Percentiles rank a stretch among this genome's conserved stretches.
Evolutionary conservation across 2,888 invertebrate genomes (phyloP).

Genomic region (Chesias legatella): DNA sequence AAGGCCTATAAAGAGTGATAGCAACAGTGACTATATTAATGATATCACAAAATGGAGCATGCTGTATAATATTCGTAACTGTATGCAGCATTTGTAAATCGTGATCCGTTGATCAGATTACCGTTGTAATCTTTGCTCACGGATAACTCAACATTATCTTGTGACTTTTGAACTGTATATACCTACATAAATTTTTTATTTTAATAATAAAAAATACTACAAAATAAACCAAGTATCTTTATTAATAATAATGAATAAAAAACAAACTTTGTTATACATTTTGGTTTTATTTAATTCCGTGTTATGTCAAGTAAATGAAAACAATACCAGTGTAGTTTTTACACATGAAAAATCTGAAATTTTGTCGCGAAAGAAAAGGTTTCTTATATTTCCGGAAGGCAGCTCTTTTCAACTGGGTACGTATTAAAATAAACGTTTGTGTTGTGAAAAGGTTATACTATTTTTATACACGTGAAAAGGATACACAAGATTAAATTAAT

Average conservation of each 20-base stretch:
- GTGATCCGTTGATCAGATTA: slow-evolving; percentile 61
- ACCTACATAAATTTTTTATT: background rate
- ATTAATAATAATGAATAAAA: slow-evolving; percentile 5
- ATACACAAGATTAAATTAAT: too few species aligned
- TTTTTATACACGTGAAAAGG: too few species aligned
- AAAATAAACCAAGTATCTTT: background rate
- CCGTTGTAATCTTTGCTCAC: slow-evolving; percentile 24
- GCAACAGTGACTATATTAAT: too few species aligned
- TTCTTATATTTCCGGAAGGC: slow-evolving; percentile 81
- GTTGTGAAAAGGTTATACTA: too few species aligned
- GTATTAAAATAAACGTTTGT: slow-evolving; percentile 26
- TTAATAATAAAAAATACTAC: background rate
- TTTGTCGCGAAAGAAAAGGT: slow-evolving; percentile 77
- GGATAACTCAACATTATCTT: slow-evolving; percentile 29
- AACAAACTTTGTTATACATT: background rate
- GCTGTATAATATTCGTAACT: slow-evolving; percentile 23
- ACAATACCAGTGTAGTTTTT: slow-evolving; percentile 25
- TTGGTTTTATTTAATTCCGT: slow-evolving; percentile 17
- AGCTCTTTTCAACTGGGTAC: slow-evolving; percentile 82
- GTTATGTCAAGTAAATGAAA: slow-evolving; percentile 16
- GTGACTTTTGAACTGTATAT: slow-evolving; percentile 11
- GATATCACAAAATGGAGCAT: slow-evolving; percentile 1
- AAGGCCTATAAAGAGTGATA: too few species aligned
- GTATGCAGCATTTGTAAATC: slow-evolving; percentile 46
- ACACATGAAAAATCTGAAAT: slow-evolving; percentile 37